phyloP scores from a whole-genome alignment of 2,113 vertebrate species.

The Morphnarchus princeps region DNA sequence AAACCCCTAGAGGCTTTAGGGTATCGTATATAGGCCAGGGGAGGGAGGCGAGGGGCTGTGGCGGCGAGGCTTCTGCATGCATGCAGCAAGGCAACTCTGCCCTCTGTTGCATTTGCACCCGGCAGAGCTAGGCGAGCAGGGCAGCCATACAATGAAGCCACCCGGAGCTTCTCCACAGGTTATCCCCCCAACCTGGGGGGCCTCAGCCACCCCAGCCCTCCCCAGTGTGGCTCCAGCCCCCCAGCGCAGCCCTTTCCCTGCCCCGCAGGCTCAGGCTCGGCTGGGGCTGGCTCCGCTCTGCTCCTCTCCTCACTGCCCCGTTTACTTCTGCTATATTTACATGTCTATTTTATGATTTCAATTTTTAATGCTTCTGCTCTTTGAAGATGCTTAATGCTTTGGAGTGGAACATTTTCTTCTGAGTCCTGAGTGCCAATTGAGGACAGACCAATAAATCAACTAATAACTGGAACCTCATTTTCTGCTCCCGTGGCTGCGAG shows the following conservation, averaged over 20 bases:
- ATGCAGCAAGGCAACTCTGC: neutral
- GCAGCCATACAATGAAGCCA: neutral
- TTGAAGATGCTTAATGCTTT: conserved; percentile 82
- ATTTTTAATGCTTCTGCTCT: conserved; percentile 84
- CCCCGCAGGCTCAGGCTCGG: accelerated
- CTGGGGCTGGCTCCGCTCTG: neutral
- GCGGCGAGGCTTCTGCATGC: accelerated
- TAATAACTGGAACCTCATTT: conserved; percentile 81
- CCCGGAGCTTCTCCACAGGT: neutral
- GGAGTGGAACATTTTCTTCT: conserved; percentile 82
- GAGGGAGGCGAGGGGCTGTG: neutral
- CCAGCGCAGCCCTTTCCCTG: neutral
- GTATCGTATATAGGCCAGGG: accelerated
- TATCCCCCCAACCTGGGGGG: neutral
- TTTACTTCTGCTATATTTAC: conserved; percentile 76
- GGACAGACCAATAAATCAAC: conserved; percentile 81
- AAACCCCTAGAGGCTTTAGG: neutral
- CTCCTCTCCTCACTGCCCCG: neutral
- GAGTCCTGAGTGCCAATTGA: conserved; percentile 73
- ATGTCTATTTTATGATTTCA: conserved; percentile 82
- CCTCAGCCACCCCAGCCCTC: neutral
- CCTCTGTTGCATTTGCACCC: no score
- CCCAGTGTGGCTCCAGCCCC: neutral
- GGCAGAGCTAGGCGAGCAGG: accelerated
- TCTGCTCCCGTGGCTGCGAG: conserved; percentile 55